Conservation (phyloP, 2,797 vertebrate genomes). For the Distichodus sexfasciatus region DNA sequence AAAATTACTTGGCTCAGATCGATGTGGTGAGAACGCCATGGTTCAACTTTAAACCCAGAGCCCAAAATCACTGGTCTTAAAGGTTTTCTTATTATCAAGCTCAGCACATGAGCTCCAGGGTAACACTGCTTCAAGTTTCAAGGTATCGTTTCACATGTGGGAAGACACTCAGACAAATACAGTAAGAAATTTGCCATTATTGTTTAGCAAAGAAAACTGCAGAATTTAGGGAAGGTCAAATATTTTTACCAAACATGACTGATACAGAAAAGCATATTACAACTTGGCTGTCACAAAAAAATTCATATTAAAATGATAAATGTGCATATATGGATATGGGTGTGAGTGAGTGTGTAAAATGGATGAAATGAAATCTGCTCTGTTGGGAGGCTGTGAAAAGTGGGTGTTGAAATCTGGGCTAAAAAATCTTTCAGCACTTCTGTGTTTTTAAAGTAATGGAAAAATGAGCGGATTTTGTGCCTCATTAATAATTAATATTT, state of each 20-base stretch:
- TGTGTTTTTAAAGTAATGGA: not conserved
- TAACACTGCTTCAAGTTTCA: conserved; percentile 14
- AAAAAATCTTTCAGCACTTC: not conserved
- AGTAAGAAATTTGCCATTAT: no score
- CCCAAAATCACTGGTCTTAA: conserved; percentile 76
- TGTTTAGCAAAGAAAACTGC: no score
- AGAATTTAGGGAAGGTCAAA: no score
- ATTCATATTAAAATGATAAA: no score
- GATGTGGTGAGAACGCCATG: conserved; percentile 77
- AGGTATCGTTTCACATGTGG: not conserved
- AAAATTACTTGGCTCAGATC: conserved; percentile 72
- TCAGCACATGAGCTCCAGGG: conserved; percentile 52
- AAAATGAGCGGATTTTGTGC: not conserved
- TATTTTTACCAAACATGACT: no score
- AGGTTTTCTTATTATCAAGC: conserved; percentile 75
- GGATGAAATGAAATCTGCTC: not conserved
- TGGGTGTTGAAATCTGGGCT: not conserved
- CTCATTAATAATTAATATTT: not conserved
- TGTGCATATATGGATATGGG: not conserved
- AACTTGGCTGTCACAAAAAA: no score
- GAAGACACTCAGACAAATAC: no score
- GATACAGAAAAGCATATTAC: no score
- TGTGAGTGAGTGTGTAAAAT: not conserved
- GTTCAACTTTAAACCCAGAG: conserved; percentile 68
- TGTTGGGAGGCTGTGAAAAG: not conserved